phyloP scores from a whole-genome alignment of 2,797 vertebrate genomes.

The Enteromius fasciolatus region DNA sequence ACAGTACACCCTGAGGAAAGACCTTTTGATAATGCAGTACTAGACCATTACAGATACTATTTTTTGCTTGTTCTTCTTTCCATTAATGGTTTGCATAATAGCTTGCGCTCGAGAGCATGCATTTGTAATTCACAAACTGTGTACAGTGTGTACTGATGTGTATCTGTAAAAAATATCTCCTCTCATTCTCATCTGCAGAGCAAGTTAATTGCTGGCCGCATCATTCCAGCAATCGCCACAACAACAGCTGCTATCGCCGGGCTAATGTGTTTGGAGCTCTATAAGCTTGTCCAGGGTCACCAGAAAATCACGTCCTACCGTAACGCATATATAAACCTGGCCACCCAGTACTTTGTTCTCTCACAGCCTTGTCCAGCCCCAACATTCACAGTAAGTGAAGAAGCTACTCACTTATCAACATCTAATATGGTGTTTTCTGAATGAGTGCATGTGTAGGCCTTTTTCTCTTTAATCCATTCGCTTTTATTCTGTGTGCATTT shows the following conservation, averaged over 20 bases:
- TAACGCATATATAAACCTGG: slow-evolving; percentile 74
- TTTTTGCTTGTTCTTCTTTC: not conserved
- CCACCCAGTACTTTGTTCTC: slow-evolving; percentile 67
- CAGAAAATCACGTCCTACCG: slow-evolving; percentile 74
- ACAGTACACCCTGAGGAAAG: slow-evolving; percentile 5
- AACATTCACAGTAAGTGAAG: slow-evolving; percentile 77
- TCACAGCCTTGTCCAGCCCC: slow-evolving; percentile 60
- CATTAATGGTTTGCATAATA: not conserved
- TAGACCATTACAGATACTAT: not conserved
- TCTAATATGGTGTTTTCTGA: not conserved
- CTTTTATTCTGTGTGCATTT: not conserved
- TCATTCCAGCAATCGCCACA: slow-evolving; percentile 89
- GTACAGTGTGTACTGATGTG: not conserved
- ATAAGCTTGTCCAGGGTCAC: slow-evolving; percentile 82
- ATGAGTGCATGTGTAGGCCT: not conserved
- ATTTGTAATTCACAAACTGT: not conserved
- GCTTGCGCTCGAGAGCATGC: not conserved
- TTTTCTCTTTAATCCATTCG: not conserved
- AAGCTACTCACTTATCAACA: not conserved
- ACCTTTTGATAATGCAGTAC: not conserved
- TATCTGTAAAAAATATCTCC: not conserved
- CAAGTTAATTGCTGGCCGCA: slow-evolving; percentile 82
- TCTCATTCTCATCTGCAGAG: slow-evolving; percentile 76
- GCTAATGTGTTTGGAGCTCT: slow-evolving; percentile 87
- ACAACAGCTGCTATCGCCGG: slow-evolving; percentile 85